These are phyloP conservation scores for Argyra leucocephala DNA, from an alignment of 2,888 invertebrate species.

Conservation along the genomic window DNA sequence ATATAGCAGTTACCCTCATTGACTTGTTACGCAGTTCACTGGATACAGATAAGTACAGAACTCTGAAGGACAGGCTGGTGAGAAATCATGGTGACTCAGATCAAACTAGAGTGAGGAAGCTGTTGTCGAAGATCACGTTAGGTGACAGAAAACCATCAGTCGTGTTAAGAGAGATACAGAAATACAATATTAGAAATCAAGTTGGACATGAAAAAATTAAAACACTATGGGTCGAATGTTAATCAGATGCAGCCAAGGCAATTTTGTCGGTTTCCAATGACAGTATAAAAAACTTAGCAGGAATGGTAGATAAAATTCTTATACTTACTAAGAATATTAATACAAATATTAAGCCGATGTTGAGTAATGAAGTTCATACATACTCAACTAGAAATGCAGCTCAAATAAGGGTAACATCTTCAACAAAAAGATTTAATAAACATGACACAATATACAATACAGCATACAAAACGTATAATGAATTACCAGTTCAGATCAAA, in stretches of 20 bases:
- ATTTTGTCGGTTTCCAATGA: background rate
- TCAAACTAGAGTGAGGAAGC: background rate
- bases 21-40: background rate
- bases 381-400: too few relatives aligned
- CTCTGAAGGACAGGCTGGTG: background rate
- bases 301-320: conserved; percentile 1
- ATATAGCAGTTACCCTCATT: background rate
- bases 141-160: background rate
- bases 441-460: too few relatives aligned
- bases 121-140: background rate
- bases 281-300: background rate
- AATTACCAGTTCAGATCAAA: too few relatives aligned
- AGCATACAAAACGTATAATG: too few relatives aligned
- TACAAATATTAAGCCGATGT: too few relatives aligned
- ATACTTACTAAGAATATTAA: too few relatives aligned
- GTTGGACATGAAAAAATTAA: background rate
- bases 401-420: too few relatives aligned
- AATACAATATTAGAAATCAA: background rate
- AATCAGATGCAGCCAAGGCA: background rate
- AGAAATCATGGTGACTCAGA: background rate
- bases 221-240: background rate
- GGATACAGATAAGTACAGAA: background rate
- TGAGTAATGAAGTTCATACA: too few relatives aligned
- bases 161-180: background rate
- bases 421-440: too few relatives aligned